Evolutionary conservation across 23 tunicate species (phyloP).

Genomic region (Trididemnum miniatum): DNA sequence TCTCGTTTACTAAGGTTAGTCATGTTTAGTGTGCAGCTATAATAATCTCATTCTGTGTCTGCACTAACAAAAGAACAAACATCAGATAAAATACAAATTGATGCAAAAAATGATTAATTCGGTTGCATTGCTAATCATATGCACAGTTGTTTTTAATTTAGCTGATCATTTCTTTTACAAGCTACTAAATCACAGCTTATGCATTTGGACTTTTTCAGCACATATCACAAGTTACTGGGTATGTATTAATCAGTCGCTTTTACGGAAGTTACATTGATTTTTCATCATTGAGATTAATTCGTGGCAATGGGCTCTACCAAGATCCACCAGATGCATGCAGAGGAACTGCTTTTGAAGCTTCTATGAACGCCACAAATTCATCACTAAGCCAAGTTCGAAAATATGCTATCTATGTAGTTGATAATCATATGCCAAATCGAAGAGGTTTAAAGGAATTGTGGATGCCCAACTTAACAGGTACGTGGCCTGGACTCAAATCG

Average conservation of each 20-base stretch:
- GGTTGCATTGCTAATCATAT: too few species aligned
- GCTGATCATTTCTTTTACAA: too few species aligned
- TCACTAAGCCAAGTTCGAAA: background rate
- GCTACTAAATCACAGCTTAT: too few species aligned
- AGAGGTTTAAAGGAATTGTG: conserved; percentile 33
- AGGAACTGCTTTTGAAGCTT: background rate
- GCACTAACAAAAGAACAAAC: background rate
- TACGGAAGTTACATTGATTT: conserved; percentile 51
- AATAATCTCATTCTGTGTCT: background rate
- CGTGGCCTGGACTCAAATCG: too few species aligned
- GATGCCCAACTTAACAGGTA: conserved; percentile 68
- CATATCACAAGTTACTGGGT: conserved; percentile 74
- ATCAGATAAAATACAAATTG: background rate
- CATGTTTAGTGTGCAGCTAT: too few species aligned
- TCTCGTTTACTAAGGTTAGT: conserved; percentile 53
- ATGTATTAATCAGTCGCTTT: conserved; percentile 52
- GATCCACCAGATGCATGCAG: background rate
- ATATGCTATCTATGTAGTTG: conserved; percentile 29
- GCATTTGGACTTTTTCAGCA: too few species aligned
- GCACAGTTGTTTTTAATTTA: too few species aligned
- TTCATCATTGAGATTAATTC: conserved; percentile 73
- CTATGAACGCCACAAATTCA: background rate
- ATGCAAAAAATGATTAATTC: background rate
- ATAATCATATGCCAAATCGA: conserved; percentile 1
- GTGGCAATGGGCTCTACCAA: conserved; percentile 35